phyloP scores from a whole-genome alignment of 1,140 invertebrate genomes.

The Octopus sinensis region DNA sequence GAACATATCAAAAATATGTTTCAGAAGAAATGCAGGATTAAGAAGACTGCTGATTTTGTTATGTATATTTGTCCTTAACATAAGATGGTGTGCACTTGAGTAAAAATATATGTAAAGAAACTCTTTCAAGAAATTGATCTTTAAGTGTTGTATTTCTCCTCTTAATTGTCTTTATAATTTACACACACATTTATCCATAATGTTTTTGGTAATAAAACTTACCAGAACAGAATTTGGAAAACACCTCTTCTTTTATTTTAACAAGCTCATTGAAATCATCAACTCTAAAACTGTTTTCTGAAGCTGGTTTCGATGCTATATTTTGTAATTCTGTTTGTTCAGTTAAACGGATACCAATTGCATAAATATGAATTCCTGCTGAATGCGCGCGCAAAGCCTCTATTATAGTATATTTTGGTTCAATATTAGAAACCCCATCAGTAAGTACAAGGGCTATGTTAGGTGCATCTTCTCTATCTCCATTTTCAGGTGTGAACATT shows the following conservation, averaged over 20 bases:
- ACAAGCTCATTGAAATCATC: conserved; percentile 36
- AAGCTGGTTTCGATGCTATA: conserved; percentile 27
- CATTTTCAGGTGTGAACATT: conserved; percentile 40
- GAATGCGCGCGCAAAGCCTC: conserved; percentile 25
- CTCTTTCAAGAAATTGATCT: no score
- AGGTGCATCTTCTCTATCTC: conserved; percentile 38
- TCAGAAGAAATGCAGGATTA: no score
- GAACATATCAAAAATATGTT: no score
- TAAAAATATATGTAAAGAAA: no score
- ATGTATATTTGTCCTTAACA: no score
- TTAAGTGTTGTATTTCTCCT: no score
- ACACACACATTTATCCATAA: no score
- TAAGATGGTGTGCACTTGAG: no score
- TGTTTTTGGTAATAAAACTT: conserved; percentile 7
- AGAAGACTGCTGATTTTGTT: no score
- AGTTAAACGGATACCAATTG: conserved; percentile 29
- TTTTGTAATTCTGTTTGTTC: conserved; percentile 28
- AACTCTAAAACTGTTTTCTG: conserved; percentile 38
- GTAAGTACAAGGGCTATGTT: conserved; percentile 45
- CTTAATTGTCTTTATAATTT: no score
- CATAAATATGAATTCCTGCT: conserved; percentile 34
- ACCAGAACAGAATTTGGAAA: conserved; percentile 33
- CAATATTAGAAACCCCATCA: conserved; percentile 43
- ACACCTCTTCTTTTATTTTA: conserved; percentile 34
- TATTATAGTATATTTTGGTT: conserved; percentile 25